Conservation (phyloP, 2,797 vertebrate species). For the Halcyon smyrnensis region DNA sequence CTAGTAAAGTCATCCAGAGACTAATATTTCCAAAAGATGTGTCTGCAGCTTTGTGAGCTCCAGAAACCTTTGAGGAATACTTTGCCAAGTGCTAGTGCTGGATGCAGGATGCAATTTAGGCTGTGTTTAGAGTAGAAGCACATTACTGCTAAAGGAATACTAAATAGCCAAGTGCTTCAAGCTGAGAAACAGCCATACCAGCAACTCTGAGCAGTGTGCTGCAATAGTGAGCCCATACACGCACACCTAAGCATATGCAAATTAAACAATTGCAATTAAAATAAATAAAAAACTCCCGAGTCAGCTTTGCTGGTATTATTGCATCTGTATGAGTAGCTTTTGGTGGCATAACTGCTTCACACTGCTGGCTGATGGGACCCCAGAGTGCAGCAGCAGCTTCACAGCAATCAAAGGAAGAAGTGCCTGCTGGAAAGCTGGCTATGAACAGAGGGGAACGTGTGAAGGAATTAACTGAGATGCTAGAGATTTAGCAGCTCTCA, state of each 20-base stretch:
- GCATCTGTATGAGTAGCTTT: neutral
- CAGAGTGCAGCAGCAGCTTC: neutral
- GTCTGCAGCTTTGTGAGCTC: neutral
- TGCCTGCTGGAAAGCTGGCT: neutral
- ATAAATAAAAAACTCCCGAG: neutral
- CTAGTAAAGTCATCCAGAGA: neutral
- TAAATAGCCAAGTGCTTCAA: neutral
- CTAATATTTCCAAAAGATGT: neutral
- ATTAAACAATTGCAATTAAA: neutral
- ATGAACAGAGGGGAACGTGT: neutral
- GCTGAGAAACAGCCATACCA: neutral
- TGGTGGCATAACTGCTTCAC: neutral
- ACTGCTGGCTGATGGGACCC: neutral
- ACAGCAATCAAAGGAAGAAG: neutral
- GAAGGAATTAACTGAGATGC: neutral
- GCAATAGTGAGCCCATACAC: neutral
- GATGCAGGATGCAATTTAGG: neutral
- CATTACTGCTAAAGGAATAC: neutral
- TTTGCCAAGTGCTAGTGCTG: neutral
- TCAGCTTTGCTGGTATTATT: neutral
- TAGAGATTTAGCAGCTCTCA: neutral
- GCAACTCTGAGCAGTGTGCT: neutral
- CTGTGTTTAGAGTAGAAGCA: neutral
- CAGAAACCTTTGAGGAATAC: neutral
- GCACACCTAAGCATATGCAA: rapidly evolving